A percentile compares a stretch with the other conserved stretches of the same genome.
phyloP scores from a whole-genome alignment of 2,888 invertebrate genomes.

The Scaptomyza parva region DNA sequence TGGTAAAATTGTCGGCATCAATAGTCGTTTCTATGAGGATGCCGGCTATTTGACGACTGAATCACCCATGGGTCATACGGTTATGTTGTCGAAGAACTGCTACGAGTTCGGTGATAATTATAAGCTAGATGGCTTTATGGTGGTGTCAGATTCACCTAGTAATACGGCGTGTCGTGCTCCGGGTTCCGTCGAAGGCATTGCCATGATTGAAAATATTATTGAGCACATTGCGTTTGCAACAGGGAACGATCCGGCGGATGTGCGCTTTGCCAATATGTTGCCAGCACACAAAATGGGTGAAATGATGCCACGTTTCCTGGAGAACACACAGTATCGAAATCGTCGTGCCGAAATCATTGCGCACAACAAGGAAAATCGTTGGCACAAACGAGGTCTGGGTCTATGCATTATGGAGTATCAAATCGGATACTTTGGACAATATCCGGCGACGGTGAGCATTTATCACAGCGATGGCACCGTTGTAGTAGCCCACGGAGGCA shows the following conservation, averaged over 20 bases:
- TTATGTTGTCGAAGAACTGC: slow-evolving; percentile 85
- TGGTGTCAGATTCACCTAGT: slow-evolving; percentile 88
- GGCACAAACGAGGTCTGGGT: slow-evolving; percentile 92
- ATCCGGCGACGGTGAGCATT: slow-evolving; percentile 88
- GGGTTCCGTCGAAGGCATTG: slow-evolving; percentile 87
- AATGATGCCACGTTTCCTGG: slow-evolving; percentile 86
- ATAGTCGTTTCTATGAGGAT: slow-evolving; percentile 86
- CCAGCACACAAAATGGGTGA: slow-evolving; percentile 83
- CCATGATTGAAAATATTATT: slow-evolving; percentile 88
- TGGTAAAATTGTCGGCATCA: slow-evolving; percentile 89
- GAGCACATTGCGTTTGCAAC: slow-evolving; percentile 88
- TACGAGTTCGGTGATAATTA: slow-evolving; percentile 88
- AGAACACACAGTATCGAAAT: slow-evolving; percentile 86
- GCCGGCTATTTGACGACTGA: slow-evolving; percentile 87
- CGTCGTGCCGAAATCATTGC: slow-evolving; percentile 86
- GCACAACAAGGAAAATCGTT: slow-evolving; percentile 90
- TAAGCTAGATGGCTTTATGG: slow-evolving; percentile 89
- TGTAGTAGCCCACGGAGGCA: slow-evolving; percentile 89
- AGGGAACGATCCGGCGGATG: slow-evolving; percentile 87
- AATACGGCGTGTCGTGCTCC: slow-evolving; percentile 90
- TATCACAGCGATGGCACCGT: slow-evolving; percentile 91
- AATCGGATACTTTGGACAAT: slow-evolving; percentile 86
- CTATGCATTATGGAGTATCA: slow-evolving; percentile 90
- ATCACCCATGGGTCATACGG: slow-evolving; percentile 79
- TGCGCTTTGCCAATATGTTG: slow-evolving; percentile 86